These are phyloP conservation scores for Chaitophorus viminalis DNA, from an alignment of 2,888 invertebrate species.

Conservation along the genomic window DNA sequence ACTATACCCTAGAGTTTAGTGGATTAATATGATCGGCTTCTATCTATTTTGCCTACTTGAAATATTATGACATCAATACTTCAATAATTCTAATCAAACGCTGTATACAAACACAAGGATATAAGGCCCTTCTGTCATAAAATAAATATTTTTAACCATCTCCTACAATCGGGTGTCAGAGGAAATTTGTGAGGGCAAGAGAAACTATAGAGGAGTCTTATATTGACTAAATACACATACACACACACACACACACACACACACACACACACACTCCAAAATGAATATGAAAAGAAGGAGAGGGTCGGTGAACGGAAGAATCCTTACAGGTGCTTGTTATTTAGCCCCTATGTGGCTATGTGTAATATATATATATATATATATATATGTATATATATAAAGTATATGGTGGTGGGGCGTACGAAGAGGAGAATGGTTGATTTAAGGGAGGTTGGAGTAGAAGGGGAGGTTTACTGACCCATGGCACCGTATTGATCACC, in stretches of 20 bases:
- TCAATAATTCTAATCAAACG: neutral
- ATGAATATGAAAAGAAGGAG: neutral
- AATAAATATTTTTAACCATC: neutral
- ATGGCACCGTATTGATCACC: conserved; percentile 62
- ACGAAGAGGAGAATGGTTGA: conserved; percentile 12
- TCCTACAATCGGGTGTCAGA: neutral
- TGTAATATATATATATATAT: too few species aligned
- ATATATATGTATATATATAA: neutral
- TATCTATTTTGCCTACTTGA: neutral
- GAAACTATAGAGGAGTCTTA: neutral
- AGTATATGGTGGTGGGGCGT: neutral
- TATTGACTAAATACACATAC: conserved; percentile 31
- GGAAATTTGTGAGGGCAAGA: neutral
- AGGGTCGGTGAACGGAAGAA: conserved; percentile 31
- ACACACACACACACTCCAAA: conserved; percentile 1
- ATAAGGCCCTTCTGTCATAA: neutral
- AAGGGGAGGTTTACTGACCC: conserved; percentile 61
- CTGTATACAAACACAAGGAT: neutral
- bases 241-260: neutral
- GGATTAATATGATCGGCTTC: too few species aligned
- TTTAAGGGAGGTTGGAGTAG: conserved; percentile 17
- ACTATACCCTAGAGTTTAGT: too few species aligned
- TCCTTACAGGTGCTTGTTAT: conserved; percentile 61
- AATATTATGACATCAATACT: neutral
- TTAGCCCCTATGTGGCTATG: conserved; percentile 16